Percentiles rank a stretch among this genome's conserved stretches.
Conservation (phyloP, 2,888 invertebrate species). For the Philereme vetulata region DNA sequence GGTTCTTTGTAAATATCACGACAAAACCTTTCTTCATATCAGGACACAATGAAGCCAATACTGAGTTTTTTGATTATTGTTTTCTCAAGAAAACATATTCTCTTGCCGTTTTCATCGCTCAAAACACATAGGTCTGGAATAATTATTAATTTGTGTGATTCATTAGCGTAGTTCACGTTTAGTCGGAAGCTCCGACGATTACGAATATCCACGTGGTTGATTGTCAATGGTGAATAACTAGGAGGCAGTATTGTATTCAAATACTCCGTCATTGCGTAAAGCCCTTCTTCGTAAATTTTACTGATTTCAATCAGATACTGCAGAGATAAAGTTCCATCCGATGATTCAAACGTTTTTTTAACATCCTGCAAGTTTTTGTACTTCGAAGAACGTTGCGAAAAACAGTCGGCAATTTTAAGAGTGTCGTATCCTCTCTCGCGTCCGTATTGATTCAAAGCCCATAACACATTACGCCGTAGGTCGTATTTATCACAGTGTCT, state of each 20-base stretch:
- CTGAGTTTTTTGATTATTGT: background rate
- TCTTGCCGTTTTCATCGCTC: slow-evolving; percentile 5
- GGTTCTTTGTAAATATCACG: background rate
- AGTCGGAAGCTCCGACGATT: slow-evolving; percentile 9
- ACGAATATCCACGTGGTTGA: slow-evolving; percentile 12
- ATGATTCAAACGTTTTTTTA: slow-evolving; percentile 20
- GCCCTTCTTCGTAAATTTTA: slow-evolving; percentile 20
- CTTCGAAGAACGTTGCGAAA: slow-evolving; percentile 15
- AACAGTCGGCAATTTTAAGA: slow-evolving; percentile 15
- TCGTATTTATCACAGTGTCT: slow-evolving; percentile 17
- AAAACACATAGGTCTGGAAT: slow-evolving; percentile 15
- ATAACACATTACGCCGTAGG: slow-evolving; percentile 20
- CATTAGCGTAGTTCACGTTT: slow-evolving; percentile 12
- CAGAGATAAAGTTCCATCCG: slow-evolving; percentile 18
- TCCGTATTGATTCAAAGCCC: slow-evolving; percentile 21
- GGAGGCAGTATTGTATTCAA: slow-evolving; percentile 9
- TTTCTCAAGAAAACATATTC: slow-evolving; percentile 9
- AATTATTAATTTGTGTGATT: slow-evolving; percentile 10
- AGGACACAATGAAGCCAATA: too few species aligned
- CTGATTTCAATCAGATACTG: slow-evolving; percentile 18
- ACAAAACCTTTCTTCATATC: too few species aligned
- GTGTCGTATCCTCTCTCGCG: slow-evolving; percentile 17
- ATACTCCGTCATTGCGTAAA: slow-evolving; percentile 1
- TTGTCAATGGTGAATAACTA: slow-evolving; percentile 1
- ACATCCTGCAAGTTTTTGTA: slow-evolving; percentile 18